Percentiles rank a stretch among this genome's conserved stretches.
These are phyloP conservation scores for Trinectes maculatus DNA, from an alignment of 2,113 vertebrate genomes.

Conservation along the genomic window DNA sequence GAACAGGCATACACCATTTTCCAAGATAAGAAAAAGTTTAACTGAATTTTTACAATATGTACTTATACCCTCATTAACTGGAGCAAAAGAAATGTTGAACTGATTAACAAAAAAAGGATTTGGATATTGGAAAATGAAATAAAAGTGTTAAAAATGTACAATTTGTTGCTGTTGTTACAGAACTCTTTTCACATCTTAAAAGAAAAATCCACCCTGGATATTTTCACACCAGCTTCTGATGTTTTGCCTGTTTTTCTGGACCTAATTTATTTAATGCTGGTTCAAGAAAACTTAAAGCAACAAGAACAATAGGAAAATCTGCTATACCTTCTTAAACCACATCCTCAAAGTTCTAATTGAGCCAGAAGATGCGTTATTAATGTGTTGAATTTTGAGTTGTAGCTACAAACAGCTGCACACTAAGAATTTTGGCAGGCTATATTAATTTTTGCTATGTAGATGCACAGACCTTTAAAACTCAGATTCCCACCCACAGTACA, in stretches of 20 bases:
- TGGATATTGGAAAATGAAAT: constrained; percentile 35
- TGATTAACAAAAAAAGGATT: constrained; percentile 37
- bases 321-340: background rate
- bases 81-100: constrained; percentile 47
- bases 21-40: constrained; percentile 77
- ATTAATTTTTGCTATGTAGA: constrained; percentile 10
- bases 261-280: background rate
- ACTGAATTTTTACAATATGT: constrained; percentile 72
- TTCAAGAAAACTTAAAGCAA: background rate
- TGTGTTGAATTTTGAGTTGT: background rate
- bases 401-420: constrained; percentile 3
- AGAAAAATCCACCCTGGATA: constrained; percentile 54
- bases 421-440: background rate
- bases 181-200: constrained; percentile 26
- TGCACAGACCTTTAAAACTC: background rate
- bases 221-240: constrained; percentile 13
- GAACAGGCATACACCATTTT: constrained; percentile 83
- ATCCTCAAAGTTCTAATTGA: background rate
- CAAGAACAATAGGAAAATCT: background rate
- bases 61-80: constrained; percentile 60
- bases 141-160: constrained; percentile 12
- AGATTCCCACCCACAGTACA: background rate
- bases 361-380: background rate
- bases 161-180: constrained; percentile 19
- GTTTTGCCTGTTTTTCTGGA: constrained; percentile 6